phyloP scores from a whole-genome alignment of 1,140 invertebrate species.

The Helicoverpa zea region DNA sequence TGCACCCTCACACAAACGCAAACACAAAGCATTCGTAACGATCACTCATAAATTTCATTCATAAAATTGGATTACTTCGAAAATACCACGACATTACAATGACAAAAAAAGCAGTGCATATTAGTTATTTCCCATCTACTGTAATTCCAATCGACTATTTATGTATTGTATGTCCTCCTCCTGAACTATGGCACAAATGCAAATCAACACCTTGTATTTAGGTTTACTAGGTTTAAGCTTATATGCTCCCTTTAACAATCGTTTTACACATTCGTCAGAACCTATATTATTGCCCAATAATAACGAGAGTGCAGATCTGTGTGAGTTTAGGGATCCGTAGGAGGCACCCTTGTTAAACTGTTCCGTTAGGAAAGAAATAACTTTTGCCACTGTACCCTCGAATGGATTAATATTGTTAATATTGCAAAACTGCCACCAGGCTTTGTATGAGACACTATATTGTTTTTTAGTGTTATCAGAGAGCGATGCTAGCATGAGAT shows the following conservation, averaged over 20 bases:
- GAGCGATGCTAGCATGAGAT: slow-evolving; percentile 63
- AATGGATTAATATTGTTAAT: slow-evolving; percentile 28
- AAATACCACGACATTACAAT: too few species aligned
- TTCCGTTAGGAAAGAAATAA: slow-evolving; percentile 49
- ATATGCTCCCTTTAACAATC: slow-evolving; percentile 50
- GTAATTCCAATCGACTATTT: too few species aligned
- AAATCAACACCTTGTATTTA: too few species aligned
- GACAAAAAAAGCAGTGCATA: too few species aligned
- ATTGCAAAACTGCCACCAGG: slow-evolving; percentile 69
- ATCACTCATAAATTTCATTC: too few species aligned
- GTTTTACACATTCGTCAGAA: slow-evolving; percentile 33
- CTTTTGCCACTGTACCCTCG: too few species aligned
- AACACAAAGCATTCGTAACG: too few species aligned
- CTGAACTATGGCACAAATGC: too few species aligned
- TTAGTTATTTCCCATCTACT: too few species aligned
- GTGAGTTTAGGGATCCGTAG: slow-evolving; percentile 55
- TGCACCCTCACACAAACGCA: too few species aligned
- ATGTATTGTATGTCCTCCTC: too few species aligned
- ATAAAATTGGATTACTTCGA: too few species aligned
- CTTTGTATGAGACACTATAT: slow-evolving; percentile 61
- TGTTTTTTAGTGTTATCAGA: slow-evolving; percentile 63
- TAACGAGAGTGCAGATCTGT: slow-evolving; percentile 54
- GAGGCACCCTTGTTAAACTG: slow-evolving; percentile 52
- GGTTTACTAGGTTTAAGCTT: slow-evolving; percentile 49
- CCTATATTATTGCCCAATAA: slow-evolving; percentile 43